phyloP scores from a whole-genome alignment of 2,113 vertebrate genomes.

The Suncus etruscus region DNA sequence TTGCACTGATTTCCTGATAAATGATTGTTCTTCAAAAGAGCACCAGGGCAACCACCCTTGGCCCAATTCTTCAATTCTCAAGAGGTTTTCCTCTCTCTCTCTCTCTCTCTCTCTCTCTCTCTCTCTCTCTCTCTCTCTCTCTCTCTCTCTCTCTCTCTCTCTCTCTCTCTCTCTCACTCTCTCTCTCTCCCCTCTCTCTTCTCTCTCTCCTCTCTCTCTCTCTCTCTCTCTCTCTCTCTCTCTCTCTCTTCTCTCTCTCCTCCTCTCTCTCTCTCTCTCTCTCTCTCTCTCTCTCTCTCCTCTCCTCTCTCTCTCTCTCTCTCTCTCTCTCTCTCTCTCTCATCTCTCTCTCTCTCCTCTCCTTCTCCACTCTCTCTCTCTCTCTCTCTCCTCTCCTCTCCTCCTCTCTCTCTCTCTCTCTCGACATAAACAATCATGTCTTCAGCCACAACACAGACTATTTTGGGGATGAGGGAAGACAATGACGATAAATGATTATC shows the following conservation, averaged over 20 bases:
- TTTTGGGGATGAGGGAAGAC: rapidly evolving
- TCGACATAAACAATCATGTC: not conserved
- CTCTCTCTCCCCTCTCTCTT: too few species aligned
- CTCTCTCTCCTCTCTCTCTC: not conserved
- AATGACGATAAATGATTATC: not conserved
- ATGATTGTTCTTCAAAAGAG: slow-evolving; percentile 7
- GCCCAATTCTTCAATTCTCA: not conserved
- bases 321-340: not conserved
- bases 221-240: not conserved
- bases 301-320: not conserved
- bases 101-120: not conserved
- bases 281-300: not conserved
- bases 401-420: not conserved
- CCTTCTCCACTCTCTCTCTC: not conserved
- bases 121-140: not conserved
- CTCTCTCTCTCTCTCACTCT: not conserved
- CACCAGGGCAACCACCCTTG: not conserved
- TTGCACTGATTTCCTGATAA: not conserved
- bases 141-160: not conserved
- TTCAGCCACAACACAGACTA: not conserved
- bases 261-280: not conserved
- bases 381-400: too few species aligned
- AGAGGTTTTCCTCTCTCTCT: not conserved
- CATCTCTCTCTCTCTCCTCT: not conserved
- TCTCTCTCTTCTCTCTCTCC: not conserved